These are phyloP conservation scores for Drosophila orena DNA, from an alignment of 1,140 invertebrate species.

Conservation along the genomic window DNA sequence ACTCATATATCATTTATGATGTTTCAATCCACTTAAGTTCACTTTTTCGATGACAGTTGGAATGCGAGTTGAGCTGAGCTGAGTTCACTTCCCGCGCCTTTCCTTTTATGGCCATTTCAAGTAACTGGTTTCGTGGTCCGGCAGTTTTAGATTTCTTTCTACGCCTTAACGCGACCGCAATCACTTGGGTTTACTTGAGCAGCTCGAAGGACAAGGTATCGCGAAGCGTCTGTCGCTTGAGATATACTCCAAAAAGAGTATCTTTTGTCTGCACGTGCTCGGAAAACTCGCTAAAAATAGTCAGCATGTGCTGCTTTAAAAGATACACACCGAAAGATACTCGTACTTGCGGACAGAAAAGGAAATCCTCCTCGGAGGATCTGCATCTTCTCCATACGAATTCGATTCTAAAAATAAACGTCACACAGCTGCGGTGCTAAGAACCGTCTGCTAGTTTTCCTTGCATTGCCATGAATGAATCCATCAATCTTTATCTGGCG, in stretches of 20 bases:
- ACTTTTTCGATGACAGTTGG: slow-evolving; percentile 3
- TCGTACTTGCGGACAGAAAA: slow-evolving; percentile 5
- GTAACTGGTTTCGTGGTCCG: slow-evolving; percentile 29
- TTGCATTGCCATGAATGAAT: slow-evolving; percentile 33
- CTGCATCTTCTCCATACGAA: neutral
- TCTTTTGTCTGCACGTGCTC: slow-evolving; percentile 39
- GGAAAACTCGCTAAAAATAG: slow-evolving; percentile 42
- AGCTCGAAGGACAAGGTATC: slow-evolving; percentile 30
- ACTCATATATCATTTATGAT: neutral
- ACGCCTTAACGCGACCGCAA: slow-evolving; percentile 27
- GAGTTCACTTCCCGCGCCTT: slow-evolving; percentile 21
- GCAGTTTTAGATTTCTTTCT: slow-evolving; percentile 28
- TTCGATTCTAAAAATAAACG: slow-evolving; percentile 28
- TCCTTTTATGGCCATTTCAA: slow-evolving; percentile 35
- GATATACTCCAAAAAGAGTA: neutral
- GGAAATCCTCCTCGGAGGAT: slow-evolving; percentile 34
- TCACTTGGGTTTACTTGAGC: slow-evolving; percentile 31
- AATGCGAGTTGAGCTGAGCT: slow-evolving; percentile 5
- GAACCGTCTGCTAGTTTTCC: slow-evolving; percentile 22
- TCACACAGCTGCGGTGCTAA: slow-evolving; percentile 10
- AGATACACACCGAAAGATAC: slow-evolving; percentile 24
- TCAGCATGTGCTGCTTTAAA: slow-evolving; percentile 9
- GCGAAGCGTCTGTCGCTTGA: slow-evolving; percentile 5
- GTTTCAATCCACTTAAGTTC: neutral
- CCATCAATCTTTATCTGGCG: slow-evolving; percentile 46